A percentile compares a stretch with the other conserved stretches of the same genome.
phyloP scores from a whole-genome alignment of 1,140 invertebrate genomes.

The Magallana ariakensis region DNA sequence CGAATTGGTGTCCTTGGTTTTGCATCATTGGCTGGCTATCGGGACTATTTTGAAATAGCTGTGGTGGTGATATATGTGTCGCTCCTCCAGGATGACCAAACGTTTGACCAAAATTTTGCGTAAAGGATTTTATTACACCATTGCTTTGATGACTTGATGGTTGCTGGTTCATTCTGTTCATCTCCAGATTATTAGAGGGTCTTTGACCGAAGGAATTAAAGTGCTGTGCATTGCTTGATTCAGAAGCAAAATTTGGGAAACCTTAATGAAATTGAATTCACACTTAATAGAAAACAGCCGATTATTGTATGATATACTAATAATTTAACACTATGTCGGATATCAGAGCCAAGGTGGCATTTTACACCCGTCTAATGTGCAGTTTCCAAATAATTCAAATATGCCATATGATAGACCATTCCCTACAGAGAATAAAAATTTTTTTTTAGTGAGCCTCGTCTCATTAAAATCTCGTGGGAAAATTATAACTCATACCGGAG shows the following conservation, averaged over 20 bases:
- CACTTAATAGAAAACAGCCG: too few relatives aligned
- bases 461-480: too few relatives aligned
- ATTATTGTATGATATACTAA: too few relatives aligned
- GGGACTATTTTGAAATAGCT: too few relatives aligned
- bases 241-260: not conserved
- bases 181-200: not conserved
- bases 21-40: not conserved
- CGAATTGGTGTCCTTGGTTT: not conserved
- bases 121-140: not conserved
- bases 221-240: not conserved
- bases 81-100: not conserved
- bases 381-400: too few relatives aligned
- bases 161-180: not conserved
- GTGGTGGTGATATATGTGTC: not conserved
- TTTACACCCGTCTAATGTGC: too few relatives aligned
- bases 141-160: not conserved
- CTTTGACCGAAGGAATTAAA: not conserved
- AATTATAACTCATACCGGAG: too few relatives aligned
- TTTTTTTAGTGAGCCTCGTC: too few relatives aligned
- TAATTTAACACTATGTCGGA: too few relatives aligned
- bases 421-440: too few relatives aligned
- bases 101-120: not conserved
- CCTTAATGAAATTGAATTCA: not conserved
- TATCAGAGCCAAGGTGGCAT: too few relatives aligned
- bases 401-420: too few relatives aligned